Evolutionary conservation across 2,797 vertebrate genomes (phyloP).

Genomic region (Parambassis ranga): DNA sequence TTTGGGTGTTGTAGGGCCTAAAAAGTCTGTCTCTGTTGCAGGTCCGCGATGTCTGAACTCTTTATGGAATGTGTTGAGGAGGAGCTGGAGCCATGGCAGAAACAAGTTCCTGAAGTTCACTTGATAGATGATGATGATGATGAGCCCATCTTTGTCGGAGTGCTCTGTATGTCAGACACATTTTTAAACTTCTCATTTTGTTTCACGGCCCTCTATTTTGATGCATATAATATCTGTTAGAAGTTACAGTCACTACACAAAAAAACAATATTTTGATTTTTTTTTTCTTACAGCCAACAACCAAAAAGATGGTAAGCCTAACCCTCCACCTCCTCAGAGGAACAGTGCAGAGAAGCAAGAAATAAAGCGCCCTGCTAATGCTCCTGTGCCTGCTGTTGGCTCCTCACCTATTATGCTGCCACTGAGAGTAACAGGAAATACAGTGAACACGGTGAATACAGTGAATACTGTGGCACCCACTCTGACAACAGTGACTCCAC

Average conservation of each 20-base stretch:
- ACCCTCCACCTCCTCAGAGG: constrained; percentile 19
- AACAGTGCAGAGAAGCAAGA: constrained; percentile 29
- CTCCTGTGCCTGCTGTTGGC: constrained; percentile 64
- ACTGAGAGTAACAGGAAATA: constrained; percentile 66
- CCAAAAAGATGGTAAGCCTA: constrained; percentile 43
- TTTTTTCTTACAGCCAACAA: constrained; percentile 57
- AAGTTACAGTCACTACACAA: neutral
- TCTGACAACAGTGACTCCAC: constrained; percentile 70
- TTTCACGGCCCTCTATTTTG: no score
- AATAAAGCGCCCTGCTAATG: constrained; percentile 47
- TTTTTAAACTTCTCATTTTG: neutral
- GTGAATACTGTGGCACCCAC: constrained; percentile 19
- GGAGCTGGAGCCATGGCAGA: constrained; percentile 76
- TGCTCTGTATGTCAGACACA: constrained; percentile 59
- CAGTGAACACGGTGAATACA: constrained; percentile 35
- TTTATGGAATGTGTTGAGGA: constrained; percentile 78
- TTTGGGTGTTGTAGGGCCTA: no score
- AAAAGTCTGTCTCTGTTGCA: constrained; percentile 38
- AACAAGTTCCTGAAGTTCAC: constrained; percentile 61
- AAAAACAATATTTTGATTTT: neutral
- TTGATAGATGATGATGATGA: constrained; percentile 80
- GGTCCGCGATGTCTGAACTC: constrained; percentile 71
- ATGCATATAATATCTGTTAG: neutral
- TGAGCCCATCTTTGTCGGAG: constrained; percentile 90
- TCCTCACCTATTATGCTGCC: constrained; percentile 73